Base-by-base conservation (phyloP, 2,797 vertebrate species). In the Erpetoichthys calabaricus region DNA sequence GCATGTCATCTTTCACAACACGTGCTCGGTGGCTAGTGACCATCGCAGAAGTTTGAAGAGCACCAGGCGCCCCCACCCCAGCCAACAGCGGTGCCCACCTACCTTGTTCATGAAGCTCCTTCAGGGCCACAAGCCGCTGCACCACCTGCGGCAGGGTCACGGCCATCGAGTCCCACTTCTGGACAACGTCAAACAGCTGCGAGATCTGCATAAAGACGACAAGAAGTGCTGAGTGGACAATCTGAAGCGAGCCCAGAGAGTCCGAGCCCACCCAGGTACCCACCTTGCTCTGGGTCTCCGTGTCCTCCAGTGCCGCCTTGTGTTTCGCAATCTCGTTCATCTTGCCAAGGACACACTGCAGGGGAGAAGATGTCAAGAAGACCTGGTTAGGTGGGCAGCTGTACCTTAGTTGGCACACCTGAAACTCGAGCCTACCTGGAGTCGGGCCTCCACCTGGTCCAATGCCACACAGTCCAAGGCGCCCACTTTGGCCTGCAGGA, bases 261-360 rank as follows among this genome's bases (percentile, higher is more conserved):
- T 25, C 25, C 25, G 25, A 25, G 25, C 25, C 25, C 25, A 25
- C 25, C 25, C 25, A 25, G 25, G 4, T 5, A 64, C 75, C 58
- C 51, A 94, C 92, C 89, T 94, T 95, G 79, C 79, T 91, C 71
- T 94, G 91, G 42, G 88, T 91, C 46, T 95, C 91, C 1, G 91
- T 90, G 1, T 95, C 92, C 64, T 93, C 92, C 62, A 91, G 86
- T 0, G 89, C 77, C 9, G 86, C 66, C 75, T 95, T 97, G 76
- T 97, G 87, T 74, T 95, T 95, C 50, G 89, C 90, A 0, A 95
- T 92, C 72, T 97, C 93, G 58, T 96, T 96, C 86, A 95, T 91
- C 69, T 96, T 96, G 9, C 90, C 92, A 60, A 97, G 80, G 62
- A 97, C 90, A 55, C 92, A 94, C 93, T 97, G 63, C 55, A 62